Evolutionary conservation across 2,113 vertebrate species (phyloP), one percentile per base, ranked within the genome.

Genomic region (Podocnemis expansa): DNA sequence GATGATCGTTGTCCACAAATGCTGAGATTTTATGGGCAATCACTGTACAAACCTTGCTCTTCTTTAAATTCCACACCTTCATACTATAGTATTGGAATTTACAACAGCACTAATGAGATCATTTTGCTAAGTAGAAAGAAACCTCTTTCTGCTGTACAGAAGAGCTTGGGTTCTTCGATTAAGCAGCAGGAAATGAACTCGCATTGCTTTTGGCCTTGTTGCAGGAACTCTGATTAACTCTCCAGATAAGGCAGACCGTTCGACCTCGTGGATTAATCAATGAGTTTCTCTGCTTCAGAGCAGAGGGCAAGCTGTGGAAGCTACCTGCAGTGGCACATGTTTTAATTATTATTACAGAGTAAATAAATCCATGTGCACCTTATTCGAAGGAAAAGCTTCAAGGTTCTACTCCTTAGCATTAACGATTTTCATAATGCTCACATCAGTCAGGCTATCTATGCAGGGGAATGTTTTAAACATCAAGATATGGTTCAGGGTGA

Each of bases 181-280:
- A 93, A 95, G 80, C 90, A 91, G 88, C 92, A 95, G 93, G 93
- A 97, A 97, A 96, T 95, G 96, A 97, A 89, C 90, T 80, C 60
- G 41, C 43, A 92, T 76, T 79, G 56, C 84, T 91, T 85, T 9
- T 47, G 73, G 96, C 93, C 86, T 85, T 88, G 89, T 91, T 84
- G 58, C 82, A 94, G 55, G 85, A 84, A 38, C 70, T 92, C 89
- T 87, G 95, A 97, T 96, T 97, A 95, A 95, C 91, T 97, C 93
- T 93, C 92, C 88, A 94, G 94, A 96, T 93, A 96, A 89, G 88
- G 89, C 63, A 89, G 95, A 97, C 96, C 90, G 91, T 96, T 87
- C 94, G 97, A 98, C 97, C 96, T 87, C 93, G 87, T 56, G 93
- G 97, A 96, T 96, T 97, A 97, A 96, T 97, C 97, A 97, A 94